Conservation (phyloP, 2,113 vertebrate genomes). For the human region DNA sequence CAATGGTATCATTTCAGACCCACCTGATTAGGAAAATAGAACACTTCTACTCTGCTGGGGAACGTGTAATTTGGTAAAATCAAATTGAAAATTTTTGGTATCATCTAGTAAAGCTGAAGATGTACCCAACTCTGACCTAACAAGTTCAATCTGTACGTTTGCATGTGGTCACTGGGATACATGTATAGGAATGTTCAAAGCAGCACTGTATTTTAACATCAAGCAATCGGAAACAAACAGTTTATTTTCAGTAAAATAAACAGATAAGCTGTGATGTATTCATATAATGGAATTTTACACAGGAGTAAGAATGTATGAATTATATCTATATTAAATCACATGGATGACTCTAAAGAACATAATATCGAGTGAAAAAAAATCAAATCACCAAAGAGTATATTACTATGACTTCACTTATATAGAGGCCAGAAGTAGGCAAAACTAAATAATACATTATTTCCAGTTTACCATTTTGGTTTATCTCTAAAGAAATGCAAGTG, state of each 20-base stretch:
- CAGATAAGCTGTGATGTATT: not conserved
- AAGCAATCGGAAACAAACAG: not conserved
- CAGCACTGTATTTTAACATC: not conserved
- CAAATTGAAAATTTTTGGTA: not conserved
- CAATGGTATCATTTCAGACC: not conserved
- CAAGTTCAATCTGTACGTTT: fast-evolving
- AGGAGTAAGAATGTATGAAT: not conserved
- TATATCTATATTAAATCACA: not conserved
- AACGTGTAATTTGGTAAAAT: not conserved
- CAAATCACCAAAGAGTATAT: not conserved
- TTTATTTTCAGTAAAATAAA: conserved; percentile 26
- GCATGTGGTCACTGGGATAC: fast-evolving
- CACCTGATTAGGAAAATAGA: not conserved
- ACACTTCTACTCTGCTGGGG: not conserved
- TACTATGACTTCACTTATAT: not conserved
- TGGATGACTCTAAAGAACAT: not conserved
- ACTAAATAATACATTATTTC: not conserved
- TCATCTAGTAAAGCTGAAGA: not conserved
- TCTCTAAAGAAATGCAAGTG: not conserved
- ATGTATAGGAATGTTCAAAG: not conserved
- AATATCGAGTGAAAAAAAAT: not conserved
- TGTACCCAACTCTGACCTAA: not conserved
- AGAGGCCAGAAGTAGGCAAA: not conserved
- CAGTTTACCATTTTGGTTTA: not conserved
- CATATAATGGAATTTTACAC: not conserved